Conservation (phyloP, 2,113 vertebrate genomes). For the Melospiza georgiana region DNA sequence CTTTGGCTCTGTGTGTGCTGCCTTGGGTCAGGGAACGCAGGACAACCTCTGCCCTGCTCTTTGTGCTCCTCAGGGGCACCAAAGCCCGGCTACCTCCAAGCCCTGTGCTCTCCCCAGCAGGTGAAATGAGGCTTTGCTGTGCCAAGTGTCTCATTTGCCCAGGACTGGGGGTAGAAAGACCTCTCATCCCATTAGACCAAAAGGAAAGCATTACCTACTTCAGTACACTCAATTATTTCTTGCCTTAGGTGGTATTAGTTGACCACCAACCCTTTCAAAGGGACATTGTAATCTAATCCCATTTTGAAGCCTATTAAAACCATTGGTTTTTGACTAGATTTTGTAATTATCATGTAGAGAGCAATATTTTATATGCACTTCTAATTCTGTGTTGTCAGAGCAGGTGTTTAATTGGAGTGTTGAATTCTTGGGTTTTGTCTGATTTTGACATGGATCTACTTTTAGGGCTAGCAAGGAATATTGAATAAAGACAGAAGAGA, state of each 20-base stretch:
- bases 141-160: not conserved
- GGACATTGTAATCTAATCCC: not conserved
- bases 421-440: not conserved
- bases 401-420: not conserved
- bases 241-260: not conserved
- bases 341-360: not conserved
- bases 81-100: not conserved
- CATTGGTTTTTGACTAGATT: not conserved
- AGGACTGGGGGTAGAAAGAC: not conserved
- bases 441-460: not conserved
- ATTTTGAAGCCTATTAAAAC: not conserved
- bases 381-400: not conserved
- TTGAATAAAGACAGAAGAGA: not conserved
- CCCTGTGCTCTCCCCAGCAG: not conserved
- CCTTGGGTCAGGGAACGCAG: not conserved
- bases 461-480: not conserved
- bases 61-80: not conserved
- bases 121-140: not conserved
- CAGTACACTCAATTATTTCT: not conserved
- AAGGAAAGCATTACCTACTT: not conserved
- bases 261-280: not conserved
- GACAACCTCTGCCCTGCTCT: not conserved
- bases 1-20: conserved; percentile 4
- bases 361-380: not conserved
- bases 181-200: not conserved